Evolutionary conservation across 2,113 vertebrate species (phyloP).

Genomic region (Rhabdornis inornatus): DNA sequence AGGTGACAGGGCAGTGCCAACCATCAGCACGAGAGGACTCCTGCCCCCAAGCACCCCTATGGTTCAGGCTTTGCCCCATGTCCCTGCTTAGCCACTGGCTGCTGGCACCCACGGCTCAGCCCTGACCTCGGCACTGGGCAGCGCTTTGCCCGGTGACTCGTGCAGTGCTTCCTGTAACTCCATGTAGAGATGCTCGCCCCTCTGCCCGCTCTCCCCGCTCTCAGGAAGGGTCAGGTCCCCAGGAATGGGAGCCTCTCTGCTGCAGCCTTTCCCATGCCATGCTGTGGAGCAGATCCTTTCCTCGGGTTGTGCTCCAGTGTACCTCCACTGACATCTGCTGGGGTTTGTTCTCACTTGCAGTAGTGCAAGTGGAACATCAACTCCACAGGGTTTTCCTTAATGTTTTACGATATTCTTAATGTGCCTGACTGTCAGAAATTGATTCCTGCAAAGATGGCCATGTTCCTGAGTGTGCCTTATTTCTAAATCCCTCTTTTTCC

Average conservation of each 20-base stretch:
- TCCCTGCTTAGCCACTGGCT: not conserved
- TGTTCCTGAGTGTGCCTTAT: not conserved
- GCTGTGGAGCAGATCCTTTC: not conserved
- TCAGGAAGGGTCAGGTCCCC: not conserved
- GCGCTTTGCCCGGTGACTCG: rapidly evolving
- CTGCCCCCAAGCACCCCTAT: not conserved
- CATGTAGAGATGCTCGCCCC: rapidly evolving
- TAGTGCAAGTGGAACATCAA: not conserved
- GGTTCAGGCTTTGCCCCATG: rapidly evolving
- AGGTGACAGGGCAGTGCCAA: not conserved
- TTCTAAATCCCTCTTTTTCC: not conserved
- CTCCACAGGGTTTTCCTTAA: not conserved
- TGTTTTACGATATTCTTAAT: not conserved
- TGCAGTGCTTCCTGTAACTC: not conserved
- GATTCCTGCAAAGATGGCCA: not conserved
- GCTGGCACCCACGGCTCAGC: not conserved
- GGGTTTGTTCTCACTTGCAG: not conserved
- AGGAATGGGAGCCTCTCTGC: not conserved
- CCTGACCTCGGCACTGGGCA: rapidly evolving
- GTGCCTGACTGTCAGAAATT: not conserved
- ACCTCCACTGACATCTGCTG: slow-evolving; percentile 44
- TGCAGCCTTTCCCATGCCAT: not conserved
- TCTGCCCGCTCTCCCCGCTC: rapidly evolving
- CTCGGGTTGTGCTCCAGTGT: not conserved
- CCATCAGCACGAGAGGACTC: not conserved